These are phyloP conservation scores for Macrosoma leucophasiata DNA, from an alignment of 2,888 invertebrate species.

Conservation along the genomic window DNA sequence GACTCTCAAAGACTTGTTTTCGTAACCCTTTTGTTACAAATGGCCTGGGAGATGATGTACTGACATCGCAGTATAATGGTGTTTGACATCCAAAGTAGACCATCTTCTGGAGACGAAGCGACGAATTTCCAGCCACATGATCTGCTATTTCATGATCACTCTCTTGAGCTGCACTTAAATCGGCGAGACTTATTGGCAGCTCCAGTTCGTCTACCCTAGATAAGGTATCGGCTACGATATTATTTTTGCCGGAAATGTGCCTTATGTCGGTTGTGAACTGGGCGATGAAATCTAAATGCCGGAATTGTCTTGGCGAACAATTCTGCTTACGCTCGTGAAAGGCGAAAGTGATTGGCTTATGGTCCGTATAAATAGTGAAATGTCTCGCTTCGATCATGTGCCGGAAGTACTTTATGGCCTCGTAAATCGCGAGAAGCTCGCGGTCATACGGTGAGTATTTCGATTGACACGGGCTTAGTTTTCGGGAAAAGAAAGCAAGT, in stretches of 20 bases:
- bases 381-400: conserved; percentile 7
- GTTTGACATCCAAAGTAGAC: neutral
- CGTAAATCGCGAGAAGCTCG: conserved; percentile 5
- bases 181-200: neutral
- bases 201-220: conserved; percentile 28
- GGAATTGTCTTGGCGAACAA: no score
- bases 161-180: neutral
- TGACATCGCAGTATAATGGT: conserved; percentile 20
- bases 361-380: conserved; percentile 24
- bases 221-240: conserved; percentile 38
- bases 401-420: conserved; percentile 3
- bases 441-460: conserved; percentile 3
- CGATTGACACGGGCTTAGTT: neutral
- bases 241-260: conserved; percentile 34
- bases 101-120: neutral
- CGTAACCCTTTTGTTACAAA: conserved; percentile 18
- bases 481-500: conserved; percentile 18
- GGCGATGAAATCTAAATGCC: conserved; percentile 31
- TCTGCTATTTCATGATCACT: neutral
- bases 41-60: conserved; percentile 10
- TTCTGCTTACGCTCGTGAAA: conserved; percentile 1
- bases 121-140: neutral
- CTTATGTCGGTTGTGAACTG: conserved; percentile 39
- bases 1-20: conserved; percentile 25
- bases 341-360: conserved; percentile 34